Conservation (phyloP, 2,113 vertebrate species). For the Genyomyrus donnyi region DNA sequence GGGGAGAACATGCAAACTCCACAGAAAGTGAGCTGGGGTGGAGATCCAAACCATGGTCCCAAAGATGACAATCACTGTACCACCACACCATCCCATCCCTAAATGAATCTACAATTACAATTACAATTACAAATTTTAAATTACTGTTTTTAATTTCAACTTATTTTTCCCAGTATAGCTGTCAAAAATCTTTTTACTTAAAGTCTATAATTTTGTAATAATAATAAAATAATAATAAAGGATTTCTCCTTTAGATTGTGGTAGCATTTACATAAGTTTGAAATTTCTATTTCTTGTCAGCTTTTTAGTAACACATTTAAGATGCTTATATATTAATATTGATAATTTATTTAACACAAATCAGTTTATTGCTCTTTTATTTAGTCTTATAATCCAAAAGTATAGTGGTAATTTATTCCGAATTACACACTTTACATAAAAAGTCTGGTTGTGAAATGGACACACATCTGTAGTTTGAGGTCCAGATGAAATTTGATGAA, state of each 20-base stretch:
- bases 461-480: not conserved
- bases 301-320: not conserved
- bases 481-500: not conserved
- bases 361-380: not conserved
- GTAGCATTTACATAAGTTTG: not conserved
- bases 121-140: not conserved
- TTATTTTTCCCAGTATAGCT: not conserved
- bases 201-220: not conserved
- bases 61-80: not conserved
- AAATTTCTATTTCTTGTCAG: not conserved
- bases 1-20: not conserved
- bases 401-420: not conserved
- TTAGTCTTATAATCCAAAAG: not conserved
- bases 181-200: not conserved
- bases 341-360: not conserved
- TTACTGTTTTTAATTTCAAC: not conserved
- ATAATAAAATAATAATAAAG: not conserved
- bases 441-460: not conserved
- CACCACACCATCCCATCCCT: not conserved
- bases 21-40: not conserved
- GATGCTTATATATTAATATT: not conserved
- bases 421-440: not conserved
- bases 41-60: not conserved
- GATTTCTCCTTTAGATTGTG: too few relatives aligned
- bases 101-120: not conserved